A percentile compares a stretch with the other conserved stretches of the same genome.
Conservation (phyloP, 2,797 vertebrate genomes). For the Myiotriccus ornatus region DNA sequence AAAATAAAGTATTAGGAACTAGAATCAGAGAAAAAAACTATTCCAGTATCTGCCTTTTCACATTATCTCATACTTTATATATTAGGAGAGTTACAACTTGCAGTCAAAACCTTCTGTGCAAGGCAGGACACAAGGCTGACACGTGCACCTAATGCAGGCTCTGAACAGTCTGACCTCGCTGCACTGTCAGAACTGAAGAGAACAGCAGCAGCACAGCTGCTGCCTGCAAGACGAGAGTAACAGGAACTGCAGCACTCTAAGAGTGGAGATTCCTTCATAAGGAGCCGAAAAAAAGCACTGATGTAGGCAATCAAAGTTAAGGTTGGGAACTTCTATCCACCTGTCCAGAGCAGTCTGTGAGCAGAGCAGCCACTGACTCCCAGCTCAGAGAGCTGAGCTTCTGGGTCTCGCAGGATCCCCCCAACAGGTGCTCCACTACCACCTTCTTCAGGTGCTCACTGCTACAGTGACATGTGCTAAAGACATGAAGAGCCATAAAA, state of each 20-base stretch:
- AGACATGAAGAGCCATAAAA: background rate
- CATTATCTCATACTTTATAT: background rate
- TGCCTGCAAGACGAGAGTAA: background rate
- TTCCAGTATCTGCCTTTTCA: background rate
- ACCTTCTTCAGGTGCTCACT: background rate
- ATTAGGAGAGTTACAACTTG: background rate
- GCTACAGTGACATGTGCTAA: background rate
- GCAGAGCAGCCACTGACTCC: background rate
- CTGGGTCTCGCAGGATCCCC: background rate
- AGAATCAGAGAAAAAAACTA: background rate
- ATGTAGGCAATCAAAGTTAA: background rate
- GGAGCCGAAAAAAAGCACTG: background rate
- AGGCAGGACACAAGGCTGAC: background rate
- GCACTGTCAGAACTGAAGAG: background rate
- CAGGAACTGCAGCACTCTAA: background rate
- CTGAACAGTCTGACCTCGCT: background rate
- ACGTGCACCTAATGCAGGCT: background rate
- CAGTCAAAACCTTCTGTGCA: background rate
- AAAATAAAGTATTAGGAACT: slow-evolving; percentile 49
- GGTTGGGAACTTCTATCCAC: background rate
- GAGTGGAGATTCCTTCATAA: background rate
- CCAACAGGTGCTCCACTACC: background rate
- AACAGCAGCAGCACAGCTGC: background rate
- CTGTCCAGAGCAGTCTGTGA: background rate
- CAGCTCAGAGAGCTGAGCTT: background rate